Evolutionary conservation across 2,888 invertebrate species (phyloP), one percentile per base, ranked within the genome.

Genomic region (Oscheius sp.): DNA sequence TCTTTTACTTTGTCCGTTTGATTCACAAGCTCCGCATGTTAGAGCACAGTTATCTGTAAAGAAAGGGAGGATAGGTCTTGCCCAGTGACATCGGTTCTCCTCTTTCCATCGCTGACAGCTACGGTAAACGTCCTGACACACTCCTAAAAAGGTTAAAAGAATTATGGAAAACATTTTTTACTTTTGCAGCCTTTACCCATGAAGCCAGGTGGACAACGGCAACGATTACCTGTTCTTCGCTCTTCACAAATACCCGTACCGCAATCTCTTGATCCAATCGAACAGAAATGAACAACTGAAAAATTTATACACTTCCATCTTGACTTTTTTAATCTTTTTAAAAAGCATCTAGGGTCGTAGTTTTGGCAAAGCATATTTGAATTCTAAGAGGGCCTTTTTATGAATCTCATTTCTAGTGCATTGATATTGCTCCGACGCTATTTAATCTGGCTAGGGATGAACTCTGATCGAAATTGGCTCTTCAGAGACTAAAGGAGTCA

Each of bases 21-120:
- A 71, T 17, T 54, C 51, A 67, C 85, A 85, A 9, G 64, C 63
- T 24, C 77, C 76, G 59, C 85, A 85, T 0, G 83, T 76, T 1
- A 75, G 54, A 9, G 83, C 79, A 57, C 85, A 85, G 64, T 85
- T 84, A 72, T 85, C 85, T 2, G 76, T 71, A 69, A 83, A 85
- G 64, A 83, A 85, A 12, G 83, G 74, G 4, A 80, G 75, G 44
- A 80, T 80, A 1, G 77, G 77, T 12, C 77, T 66, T 0, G 80
- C 74, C 82, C 81, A 82, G 56, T 71, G 73, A 44, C 85, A 85
- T 0, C 83, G 72, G n/a, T 78, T 73, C 64, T 85, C 80, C 22
- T 75, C 75, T 51, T 80, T 73, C 85, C 85, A 85, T 3, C 77
- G 67, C 2, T 71, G 72, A 69, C 85, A 85, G 61, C 78, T 78